Evolutionary conservation across 2,113 vertebrate species (phyloP), one percentile per base, ranked within the genome.

Genomic region (Gorsachius goisagi): DNA sequence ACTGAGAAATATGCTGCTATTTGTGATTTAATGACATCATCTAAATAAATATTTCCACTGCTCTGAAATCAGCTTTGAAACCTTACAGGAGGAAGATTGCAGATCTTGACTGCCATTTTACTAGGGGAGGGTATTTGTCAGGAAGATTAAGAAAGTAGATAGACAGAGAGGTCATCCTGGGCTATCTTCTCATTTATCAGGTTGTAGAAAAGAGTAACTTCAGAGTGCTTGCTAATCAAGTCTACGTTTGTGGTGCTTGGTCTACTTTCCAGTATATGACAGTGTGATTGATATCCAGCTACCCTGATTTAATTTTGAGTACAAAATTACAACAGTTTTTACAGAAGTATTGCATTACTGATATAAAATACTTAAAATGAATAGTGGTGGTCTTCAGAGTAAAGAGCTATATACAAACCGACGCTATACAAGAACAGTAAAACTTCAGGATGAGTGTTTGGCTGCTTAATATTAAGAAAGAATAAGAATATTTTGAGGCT

Each of bases 41-140:
- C 83, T 94, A 90, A 90, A 93, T 69, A 94, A 95, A 55, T 77
- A 76, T 67, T 94, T 52, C 76, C 91, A 56, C 60, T 68, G 15
- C 23, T 95, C 69, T 66, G 77, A 86, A 90, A 85, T 22, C 72
- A 88, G 74, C 50, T 32, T 20, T 81, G 64, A 75, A 77, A 69
- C 45, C 20, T 74, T 77, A 44, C 47, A 56, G 89, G 79, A 66
- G 74, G 47, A 74, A 58, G 44, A 27, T 39, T 60, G 66, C 83
- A 90, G 73, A 45, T 77, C 78, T 32, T 33, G 66, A 23, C 50
- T 88, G 67, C 50, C 75, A 11, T 67, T 89, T 83, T 53, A 20
- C 32, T 30, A 33, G 30, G 35, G 58, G 68, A 58, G 14, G 32
- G 68, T 68, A 55, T 87, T 89, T 90, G 33, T 60, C 75, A 53